Evolutionary conservation across 2,797 vertebrate genomes (phyloP).

Genomic region (Sylvia borin): DNA sequence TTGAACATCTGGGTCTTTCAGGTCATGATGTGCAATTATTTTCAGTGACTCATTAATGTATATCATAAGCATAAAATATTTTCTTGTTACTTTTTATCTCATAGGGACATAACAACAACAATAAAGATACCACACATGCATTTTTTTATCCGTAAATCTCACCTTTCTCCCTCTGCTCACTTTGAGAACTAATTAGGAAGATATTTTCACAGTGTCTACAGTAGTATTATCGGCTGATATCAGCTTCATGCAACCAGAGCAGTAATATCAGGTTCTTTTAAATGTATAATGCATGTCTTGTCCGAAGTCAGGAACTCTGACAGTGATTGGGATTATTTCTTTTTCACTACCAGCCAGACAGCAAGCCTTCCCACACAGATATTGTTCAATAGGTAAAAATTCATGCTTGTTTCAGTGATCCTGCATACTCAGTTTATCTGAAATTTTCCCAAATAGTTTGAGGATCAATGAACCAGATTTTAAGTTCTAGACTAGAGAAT

Average conservation of each 20-base stretch:
- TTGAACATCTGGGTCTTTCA: not conserved
- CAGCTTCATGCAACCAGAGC: not conserved
- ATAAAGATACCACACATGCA: rapidly evolving
- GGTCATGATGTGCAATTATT: not conserved
- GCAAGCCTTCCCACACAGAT: not conserved
- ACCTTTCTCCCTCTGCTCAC: not conserved
- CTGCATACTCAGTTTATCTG: not conserved
- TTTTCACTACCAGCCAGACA: not conserved
- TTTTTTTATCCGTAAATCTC: not conserved
- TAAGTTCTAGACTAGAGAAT: not conserved
- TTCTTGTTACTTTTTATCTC: not conserved
- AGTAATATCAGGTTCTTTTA: not conserved
- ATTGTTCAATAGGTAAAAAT: not conserved
- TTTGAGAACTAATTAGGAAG: not conserved
- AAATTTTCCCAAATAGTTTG: not conserved
- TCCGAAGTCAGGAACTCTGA: not conserved
- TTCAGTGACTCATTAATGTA: not conserved
- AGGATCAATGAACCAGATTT: not conserved
- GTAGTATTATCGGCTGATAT: not conserved
- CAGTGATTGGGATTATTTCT: rapidly evolving
- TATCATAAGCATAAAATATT: not conserved
- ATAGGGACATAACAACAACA: not conserved
- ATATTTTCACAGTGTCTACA: not conserved
- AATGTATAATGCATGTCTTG: not conserved
- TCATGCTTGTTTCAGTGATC: not conserved